Evolutionary conservation across 2,797 vertebrate species (phyloP), one percentile per base, ranked within the genome.

Genomic region (Psittacula echo): DNA sequence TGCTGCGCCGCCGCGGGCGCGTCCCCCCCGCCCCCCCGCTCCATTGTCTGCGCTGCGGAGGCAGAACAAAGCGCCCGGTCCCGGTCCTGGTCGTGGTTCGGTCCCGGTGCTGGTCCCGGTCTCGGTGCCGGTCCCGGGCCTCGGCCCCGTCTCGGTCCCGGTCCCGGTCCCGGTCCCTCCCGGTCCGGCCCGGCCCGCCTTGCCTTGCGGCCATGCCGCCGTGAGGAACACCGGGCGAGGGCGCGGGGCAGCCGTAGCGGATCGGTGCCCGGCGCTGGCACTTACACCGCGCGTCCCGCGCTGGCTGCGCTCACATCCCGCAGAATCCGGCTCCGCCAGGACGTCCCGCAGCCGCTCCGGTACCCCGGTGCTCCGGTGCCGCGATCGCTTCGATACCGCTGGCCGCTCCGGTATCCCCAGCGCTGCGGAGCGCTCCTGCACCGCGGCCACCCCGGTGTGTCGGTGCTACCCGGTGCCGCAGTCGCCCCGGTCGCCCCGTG

Each of bases 41-140:
- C 95, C 96, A 96, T 96, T 97, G 97, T 96, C 96, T 95, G 87
- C 71, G 41, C 85, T 6, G 84, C 85, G 54, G 45, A 90, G 96
- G 78, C 94, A 96, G 97, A 97, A 97, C 97, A 97, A 97, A 97
- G 97, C 95, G 54, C 73, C 58, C 58, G 76, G 60, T 26, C n/a
- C 47, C 45, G 30, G 50, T 47, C 10, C 53, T 10, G 87, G 72
- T 37, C 37, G 51, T 30, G 29, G 53, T n/a, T 39, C 42, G 20
- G 22, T 16, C 45, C 34, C 20, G 53, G 53, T 21, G 12, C 53
- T 8, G 51, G 51, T 53, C 50, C 50, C 50, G 27, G 27, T 29
- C 17, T 29, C 51, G 19, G 8, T 71, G 7, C 61, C 53, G 11
- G 53, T 6, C 32, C 54, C 21, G 20, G 53, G 20, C 12, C 53